Conservation (phyloP, 92 coral and sea anemone genomes). For the Parazoanthus atlanticus region DNA sequence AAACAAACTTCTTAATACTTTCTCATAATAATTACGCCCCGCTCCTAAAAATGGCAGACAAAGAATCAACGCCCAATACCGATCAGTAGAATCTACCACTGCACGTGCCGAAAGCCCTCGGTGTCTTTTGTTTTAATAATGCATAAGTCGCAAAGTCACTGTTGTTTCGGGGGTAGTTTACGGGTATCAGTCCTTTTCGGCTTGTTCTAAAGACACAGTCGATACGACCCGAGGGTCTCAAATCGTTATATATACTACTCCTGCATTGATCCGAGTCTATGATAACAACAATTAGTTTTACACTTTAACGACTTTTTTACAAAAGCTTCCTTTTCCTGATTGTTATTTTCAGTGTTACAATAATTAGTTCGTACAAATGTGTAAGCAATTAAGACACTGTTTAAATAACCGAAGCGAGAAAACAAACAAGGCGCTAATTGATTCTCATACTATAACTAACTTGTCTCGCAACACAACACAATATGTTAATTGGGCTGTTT, state of each 20-base stretch:
- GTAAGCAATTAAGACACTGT: background rate
- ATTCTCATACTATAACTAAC: background rate
- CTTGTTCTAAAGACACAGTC: background rate
- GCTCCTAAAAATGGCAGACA: background rate
- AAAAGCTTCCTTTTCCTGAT: background rate
- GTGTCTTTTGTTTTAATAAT: background rate
- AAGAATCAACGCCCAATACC: background rate
- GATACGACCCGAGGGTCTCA: background rate
- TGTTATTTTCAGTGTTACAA: background rate
- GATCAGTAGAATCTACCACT: background rate
- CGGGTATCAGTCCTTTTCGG: background rate
- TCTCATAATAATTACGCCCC: background rate
- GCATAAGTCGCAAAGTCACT: background rate
- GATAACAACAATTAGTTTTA: background rate
- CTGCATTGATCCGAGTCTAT: background rate
- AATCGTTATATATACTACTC: background rate
- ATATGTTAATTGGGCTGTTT: background rate
- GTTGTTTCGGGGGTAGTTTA: background rate
- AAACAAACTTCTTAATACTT: background rate
- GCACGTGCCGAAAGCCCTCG: background rate
- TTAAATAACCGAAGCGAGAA: background rate
- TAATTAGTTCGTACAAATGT: background rate
- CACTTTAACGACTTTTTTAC: background rate
- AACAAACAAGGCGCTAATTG: background rate
- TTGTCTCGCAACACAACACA: background rate